Percentiles rank a stretch among this genome's conserved stretches.
These are phyloP conservation scores for Strigops habroptila DNA, from an alignment of 2,113 vertebrate genomes.

Conservation along the genomic window DNA sequence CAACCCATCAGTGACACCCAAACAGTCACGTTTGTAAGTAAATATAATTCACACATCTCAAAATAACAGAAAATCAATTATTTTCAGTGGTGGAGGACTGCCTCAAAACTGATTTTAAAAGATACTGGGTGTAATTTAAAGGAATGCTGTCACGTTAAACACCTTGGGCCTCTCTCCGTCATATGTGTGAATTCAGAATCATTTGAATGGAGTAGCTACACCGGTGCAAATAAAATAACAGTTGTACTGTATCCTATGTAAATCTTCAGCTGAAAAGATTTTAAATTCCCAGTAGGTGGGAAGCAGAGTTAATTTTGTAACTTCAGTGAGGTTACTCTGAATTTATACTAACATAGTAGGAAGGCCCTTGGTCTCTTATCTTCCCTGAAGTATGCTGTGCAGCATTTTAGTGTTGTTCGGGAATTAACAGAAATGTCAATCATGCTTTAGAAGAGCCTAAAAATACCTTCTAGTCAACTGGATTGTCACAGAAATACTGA, in stretches of 20 bases:
- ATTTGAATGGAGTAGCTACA: not conserved
- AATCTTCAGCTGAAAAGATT: not conserved
- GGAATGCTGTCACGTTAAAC: not conserved
- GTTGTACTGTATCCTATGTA: not conserved
- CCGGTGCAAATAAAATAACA: not conserved
- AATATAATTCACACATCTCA: not conserved
- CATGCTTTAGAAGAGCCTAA: conserved; percentile 30
- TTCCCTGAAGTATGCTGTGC: not conserved
- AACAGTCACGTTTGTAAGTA: not conserved
- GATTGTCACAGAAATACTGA: not conserved
- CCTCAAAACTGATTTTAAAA: not conserved
- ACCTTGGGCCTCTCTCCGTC: not conserved
- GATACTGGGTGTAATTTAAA: not conserved
- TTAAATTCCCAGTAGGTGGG: not conserved
- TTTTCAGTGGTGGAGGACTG: not conserved
- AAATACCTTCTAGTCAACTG: conserved; percentile 4
- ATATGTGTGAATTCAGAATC: not conserved
- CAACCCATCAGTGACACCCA: not conserved
- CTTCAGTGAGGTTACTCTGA: not conserved
- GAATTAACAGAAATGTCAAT: conserved; percentile 36
- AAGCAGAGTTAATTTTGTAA: not conserved
- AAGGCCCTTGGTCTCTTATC: not conserved
- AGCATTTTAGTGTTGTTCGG: conserved; percentile 5
- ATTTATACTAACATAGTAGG: not conserved
- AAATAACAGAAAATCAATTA: not conserved